These are phyloP conservation scores for Lacerta agilis DNA, from an alignment of 2,797 vertebrate genomes.

Conservation along the genomic window DNA sequence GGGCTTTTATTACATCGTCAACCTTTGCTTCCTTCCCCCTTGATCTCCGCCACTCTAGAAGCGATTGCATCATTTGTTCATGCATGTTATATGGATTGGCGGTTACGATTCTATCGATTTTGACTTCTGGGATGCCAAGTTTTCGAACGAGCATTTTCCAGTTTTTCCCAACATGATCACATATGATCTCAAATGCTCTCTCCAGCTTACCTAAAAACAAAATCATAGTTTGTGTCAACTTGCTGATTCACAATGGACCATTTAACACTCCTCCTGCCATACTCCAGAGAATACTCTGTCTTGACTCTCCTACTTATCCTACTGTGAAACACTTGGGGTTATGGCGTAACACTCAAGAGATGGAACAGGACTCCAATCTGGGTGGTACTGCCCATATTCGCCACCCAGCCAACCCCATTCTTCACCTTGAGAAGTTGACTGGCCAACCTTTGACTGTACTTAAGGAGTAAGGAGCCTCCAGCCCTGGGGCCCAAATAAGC, in stretches of 20 bases:
- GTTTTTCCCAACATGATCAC: slow-evolving; percentile 72
- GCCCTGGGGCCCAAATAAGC: too few species aligned
- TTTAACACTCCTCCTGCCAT: background rate
- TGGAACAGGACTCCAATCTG: background rate
- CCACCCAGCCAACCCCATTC: background rate
- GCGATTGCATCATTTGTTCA: slow-evolving; percentile 78
- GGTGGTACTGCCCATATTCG: background rate
- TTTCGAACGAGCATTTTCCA: slow-evolving; percentile 84
- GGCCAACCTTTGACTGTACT: background rate
- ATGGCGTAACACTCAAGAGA: background rate
- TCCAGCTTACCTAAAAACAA: slow-evolving; percentile 73
- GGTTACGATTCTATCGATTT: slow-evolving; percentile 78
- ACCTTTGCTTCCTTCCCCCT: slow-evolving; percentile 68
- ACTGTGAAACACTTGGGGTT: background rate
- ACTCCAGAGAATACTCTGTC: background rate
- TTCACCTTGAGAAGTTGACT: background rate
- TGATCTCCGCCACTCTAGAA: slow-evolving; percentile 82
- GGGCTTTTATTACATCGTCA: slow-evolving; percentile 75
- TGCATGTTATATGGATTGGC: slow-evolving; percentile 72
- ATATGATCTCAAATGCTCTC: slow-evolving; percentile 75
- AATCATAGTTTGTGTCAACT: background rate
- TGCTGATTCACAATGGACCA: background rate
- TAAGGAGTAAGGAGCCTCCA: background rate
- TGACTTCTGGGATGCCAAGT: slow-evolving; percentile 77
- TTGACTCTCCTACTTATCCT: background rate